Base-by-base conservation (phyloP, 30 jellyfish, hydroid and myxozoan genomes). In the Turritopsis dohrnii region DNA sequence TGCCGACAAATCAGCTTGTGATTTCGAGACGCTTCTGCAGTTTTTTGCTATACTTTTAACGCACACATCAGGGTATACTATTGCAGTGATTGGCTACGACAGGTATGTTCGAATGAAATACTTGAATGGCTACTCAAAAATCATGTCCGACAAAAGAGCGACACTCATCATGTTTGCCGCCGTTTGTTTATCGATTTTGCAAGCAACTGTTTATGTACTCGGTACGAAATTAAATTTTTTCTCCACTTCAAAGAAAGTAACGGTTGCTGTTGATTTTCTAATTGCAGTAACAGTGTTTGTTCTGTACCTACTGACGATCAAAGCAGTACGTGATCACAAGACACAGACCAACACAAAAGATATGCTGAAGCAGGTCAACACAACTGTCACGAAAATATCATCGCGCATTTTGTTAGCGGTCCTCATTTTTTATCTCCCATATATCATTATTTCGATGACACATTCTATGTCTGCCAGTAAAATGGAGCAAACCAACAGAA, bases 21-120 rank as follows among this genome's bases (percentile, higher is more conserved):
- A 26, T 29, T 74, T 74, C 0, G 83, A 74, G 23, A 74, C n/a
- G 53, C 28, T 74, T 16, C 20, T 29, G 9, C 83, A 74, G 0
- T 74, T 74, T 74, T 74, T 74, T 74, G 83, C 65, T n/a, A 74
- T 74, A 26, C 23, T 74, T 74, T 74, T 74, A n/a, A 74, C 83
- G 0, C 83, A 74, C 60, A 74, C 60, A 9, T 74, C 83, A 23
- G 83, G 65, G 16, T 23, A 16, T 3, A 74, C 41, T 0, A 74
- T 74, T 74, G 83, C 83, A 29, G 28, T 74, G 83, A 74, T 74
- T 23, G 83, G 83, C 21, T 74, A n/a, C 41, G 83, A 74, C 41
- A 26, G 83, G 41, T 74, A 74, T 29, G 60, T 29, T 29, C 83
- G 60, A 1, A 29, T 74, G 65, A 26, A 29, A 1, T 74, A 23